phyloP scores from a whole-genome alignment of 2,113 vertebrate species.

The Pan troglodytes region DNA sequence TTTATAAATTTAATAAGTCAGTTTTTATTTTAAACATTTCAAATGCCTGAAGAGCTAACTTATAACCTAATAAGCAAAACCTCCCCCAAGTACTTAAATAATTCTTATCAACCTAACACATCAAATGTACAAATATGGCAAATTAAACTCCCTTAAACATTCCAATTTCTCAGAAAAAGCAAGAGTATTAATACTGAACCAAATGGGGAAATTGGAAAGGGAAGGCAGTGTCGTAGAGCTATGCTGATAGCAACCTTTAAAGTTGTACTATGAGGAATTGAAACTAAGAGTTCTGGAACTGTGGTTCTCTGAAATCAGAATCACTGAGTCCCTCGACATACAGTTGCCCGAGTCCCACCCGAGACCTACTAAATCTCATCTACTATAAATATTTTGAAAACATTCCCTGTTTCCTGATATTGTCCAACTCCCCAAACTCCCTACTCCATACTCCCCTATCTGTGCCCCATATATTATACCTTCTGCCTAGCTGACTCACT shows the following conservation, averaged over 20 bases:
- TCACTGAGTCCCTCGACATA: background rate
- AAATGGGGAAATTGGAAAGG: background rate
- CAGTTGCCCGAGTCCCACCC: background rate
- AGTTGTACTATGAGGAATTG: background rate
- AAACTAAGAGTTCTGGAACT: background rate
- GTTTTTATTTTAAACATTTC: slow-evolving; percentile 53
- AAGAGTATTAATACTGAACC: background rate
- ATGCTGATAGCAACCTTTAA: background rate
- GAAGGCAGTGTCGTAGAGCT: background rate
- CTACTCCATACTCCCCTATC: too few relatives aligned
- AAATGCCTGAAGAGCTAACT: background rate
- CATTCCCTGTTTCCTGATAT: background rate
- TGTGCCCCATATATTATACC: background rate
- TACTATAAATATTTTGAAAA: background rate
- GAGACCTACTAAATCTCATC: background rate
- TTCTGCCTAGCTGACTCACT: background rate
- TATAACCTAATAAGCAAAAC: slow-evolving; percentile 34
- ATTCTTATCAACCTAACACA: slow-evolving; percentile 12
- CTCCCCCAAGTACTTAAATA: slow-evolving; percentile 31
- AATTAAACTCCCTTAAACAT: slow-evolving; percentile 45
- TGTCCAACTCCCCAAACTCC: background rate
- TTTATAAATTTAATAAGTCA: slow-evolving; percentile 31
- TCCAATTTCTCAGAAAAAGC: background rate
- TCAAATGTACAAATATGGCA: background rate
- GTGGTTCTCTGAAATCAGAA: background rate